Conservation (phyloP, 2,113 vertebrate species). For the Lagenorhynchus albirostris region DNA sequence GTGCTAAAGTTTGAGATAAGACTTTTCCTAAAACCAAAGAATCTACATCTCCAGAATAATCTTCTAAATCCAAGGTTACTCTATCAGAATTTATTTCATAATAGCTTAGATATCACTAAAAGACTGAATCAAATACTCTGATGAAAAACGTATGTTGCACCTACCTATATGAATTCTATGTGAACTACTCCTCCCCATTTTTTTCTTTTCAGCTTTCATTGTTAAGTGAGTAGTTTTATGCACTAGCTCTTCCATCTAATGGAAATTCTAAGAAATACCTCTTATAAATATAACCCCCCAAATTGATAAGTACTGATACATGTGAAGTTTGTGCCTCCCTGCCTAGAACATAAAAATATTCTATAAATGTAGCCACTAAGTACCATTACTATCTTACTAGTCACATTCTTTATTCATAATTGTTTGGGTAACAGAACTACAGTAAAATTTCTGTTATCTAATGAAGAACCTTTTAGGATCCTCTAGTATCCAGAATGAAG, state of each 20-base stretch:
- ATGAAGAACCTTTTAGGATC: background rate
- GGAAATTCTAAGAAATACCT: background rate
- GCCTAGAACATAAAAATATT: background rate
- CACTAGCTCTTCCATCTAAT: background rate
- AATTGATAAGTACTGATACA: background rate
- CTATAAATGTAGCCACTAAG: background rate
- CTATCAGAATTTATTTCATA: background rate
- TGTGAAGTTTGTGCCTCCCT: background rate
- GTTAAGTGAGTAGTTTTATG: background rate
- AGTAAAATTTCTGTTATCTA: background rate
- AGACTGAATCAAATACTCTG: background rate
- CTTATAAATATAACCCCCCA: background rate
- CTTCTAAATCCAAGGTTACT: background rate
- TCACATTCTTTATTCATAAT: background rate
- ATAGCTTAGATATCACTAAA: background rate
- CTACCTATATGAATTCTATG: background rate
- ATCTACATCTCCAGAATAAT: background rate
- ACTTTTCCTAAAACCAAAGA: constrained; percentile 7
- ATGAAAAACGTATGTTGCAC: background rate
- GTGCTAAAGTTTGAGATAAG: constrained; percentile 21
- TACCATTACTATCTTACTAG: background rate
- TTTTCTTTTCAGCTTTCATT: background rate
- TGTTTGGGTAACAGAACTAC: background rate
- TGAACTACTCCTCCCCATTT: background rate
- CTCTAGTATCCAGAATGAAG: background rate